These are phyloP conservation scores for Nymphicus hollandicus DNA, from an alignment of 2,113 vertebrate genomes.

Conservation along the genomic window DNA sequence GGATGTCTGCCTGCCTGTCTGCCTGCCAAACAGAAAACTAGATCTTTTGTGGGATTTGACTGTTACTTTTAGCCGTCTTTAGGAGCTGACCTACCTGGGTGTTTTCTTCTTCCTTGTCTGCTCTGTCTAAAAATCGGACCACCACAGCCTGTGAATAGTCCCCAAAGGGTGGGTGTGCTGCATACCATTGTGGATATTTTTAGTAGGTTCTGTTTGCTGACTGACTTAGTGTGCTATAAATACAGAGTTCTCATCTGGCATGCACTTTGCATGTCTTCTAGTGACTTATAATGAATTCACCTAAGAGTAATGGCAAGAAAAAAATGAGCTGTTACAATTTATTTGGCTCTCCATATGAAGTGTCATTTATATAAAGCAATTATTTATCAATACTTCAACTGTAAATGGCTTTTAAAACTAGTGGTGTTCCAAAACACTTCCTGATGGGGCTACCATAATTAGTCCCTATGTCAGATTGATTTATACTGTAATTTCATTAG, in stretches of 20 bases:
- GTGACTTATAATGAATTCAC: slow-evolving; percentile 23
- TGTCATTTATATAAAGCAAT: not conserved
- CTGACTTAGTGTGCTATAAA: slow-evolving; percentile 59
- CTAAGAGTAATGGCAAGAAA: not conserved
- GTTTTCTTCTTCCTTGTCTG: not conserved
- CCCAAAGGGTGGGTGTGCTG: slow-evolving; percentile 43
- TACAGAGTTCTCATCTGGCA: slow-evolving; percentile 46
- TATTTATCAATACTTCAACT: slow-evolving; percentile 1
- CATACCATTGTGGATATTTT: slow-evolving; percentile 56
- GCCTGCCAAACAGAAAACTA: not conserved
- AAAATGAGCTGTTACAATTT: not conserved
- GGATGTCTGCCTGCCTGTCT: not conserved
- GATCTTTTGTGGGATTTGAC: not conserved
- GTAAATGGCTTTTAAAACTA: slow-evolving; percentile 24
- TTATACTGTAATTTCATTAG: not conserved
- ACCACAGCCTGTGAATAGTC: slow-evolving; percentile 16
- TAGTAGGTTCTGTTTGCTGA: slow-evolving; percentile 56
- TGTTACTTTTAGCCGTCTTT: not conserved
- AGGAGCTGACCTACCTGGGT: not conserved
- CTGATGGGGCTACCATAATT: not conserved
- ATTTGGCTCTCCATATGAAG: not conserved
- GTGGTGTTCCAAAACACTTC: not conserved
- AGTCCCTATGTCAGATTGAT: not conserved
- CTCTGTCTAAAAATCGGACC: slow-evolving; percentile 3
- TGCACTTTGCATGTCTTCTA: slow-evolving; percentile 37